A percentile compares a stretch with the other conserved stretches of the same genome.
Evolutionary conservation across 2,888 invertebrate species (phyloP).

Genomic region (Drosophila formosana): DNA sequence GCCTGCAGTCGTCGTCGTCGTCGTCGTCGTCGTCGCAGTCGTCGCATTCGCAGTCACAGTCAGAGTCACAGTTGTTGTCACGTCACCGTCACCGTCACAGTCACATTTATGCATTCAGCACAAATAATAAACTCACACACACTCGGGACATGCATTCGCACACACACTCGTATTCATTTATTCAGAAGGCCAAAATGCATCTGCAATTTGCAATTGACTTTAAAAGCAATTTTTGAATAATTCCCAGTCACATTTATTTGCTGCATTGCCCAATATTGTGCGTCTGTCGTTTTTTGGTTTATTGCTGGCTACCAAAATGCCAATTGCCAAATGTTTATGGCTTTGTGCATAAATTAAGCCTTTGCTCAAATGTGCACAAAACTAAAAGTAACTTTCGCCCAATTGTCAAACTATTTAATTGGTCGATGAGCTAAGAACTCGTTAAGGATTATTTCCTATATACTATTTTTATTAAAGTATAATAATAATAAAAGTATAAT

Average conservation of each 20-base stretch:
- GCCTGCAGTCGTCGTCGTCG: slow-evolving; percentile 37
- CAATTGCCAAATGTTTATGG: background rate
- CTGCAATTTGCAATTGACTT: slow-evolving; percentile 11
- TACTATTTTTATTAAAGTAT: too few relatives aligned
- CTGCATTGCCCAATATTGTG: background rate
- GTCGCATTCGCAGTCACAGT: slow-evolving; percentile 33
- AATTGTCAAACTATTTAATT: background rate
- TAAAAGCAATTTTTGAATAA: slow-evolving; percentile 11
- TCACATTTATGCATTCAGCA: slow-evolving; percentile 20
- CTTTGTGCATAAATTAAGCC: slow-evolving; percentile 2
- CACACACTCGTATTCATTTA: slow-evolving; percentile 11
- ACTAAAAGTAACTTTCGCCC: background rate
- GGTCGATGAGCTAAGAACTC: too few relatives aligned
- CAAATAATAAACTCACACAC: slow-evolving; percentile 2
- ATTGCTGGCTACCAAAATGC: background rate
- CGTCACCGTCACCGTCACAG: slow-evolving; percentile 30
- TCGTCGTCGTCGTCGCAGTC: slow-evolving; percentile 10
- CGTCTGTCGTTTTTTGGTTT: background rate
- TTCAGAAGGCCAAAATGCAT: slow-evolving; percentile 8
- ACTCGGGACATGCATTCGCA: background rate
- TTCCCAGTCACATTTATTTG: slow-evolving; percentile 5
- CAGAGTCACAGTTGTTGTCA: slow-evolving; percentile 24
- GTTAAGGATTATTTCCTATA: too few relatives aligned
- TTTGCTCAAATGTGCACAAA: background rate
- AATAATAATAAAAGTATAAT: too few relatives aligned